Base-by-base conservation (phyloP, 2,797 vertebrate species). In the Tapera naevia region DNA sequence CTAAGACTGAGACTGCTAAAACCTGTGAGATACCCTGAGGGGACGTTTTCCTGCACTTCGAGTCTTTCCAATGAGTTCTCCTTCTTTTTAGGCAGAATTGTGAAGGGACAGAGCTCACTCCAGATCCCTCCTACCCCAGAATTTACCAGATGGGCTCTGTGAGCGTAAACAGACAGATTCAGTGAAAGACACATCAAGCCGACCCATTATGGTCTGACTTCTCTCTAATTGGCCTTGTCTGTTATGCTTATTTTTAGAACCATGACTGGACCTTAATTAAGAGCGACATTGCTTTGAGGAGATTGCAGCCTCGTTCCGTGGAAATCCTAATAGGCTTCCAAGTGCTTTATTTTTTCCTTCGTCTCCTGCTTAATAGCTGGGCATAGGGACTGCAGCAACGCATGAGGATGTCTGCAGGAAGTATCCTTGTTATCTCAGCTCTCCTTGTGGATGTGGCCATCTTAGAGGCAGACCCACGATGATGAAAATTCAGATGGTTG, bases 271-370 rank as follows among this genome's bases (percentile, higher is more conserved):
- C 79, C 65, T 93, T 97, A 95, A 96, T 95, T 86, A 81, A 90
- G 87, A 89, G 76, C 3, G 78, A 95, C 85, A 0, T 53, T 73
- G 78, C 95, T 93, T 88, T 97, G 93, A 95, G 94, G 76, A 91
- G 91, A 94, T 93, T 88, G 79, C 65, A 78, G 91, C 72, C 91
- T 88, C 3, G 0, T 91, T 88, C 88, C 32, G 78, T 78, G 2
- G 4, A 95, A 95, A 93, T 79, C 92, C 92, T 96, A 97, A 97
- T 95, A 95, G 95, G 94, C 93, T 96, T 96, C 94, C 8, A 65
- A 86, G 80, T 79, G 83, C 94, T 96, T 94, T 95, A 67, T 71
- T 93, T 94, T 93, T 94, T 53, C 78, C 82, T 95, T 92, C 87
- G 69, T 89, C 91, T 95, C 92, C 85, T 88, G 46, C 93, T 86